Percentiles rank a stretch among this genome's conserved stretches.
Conservation (phyloP, 2,797 vertebrate species). For the Syngnathus rostellatus region DNA sequence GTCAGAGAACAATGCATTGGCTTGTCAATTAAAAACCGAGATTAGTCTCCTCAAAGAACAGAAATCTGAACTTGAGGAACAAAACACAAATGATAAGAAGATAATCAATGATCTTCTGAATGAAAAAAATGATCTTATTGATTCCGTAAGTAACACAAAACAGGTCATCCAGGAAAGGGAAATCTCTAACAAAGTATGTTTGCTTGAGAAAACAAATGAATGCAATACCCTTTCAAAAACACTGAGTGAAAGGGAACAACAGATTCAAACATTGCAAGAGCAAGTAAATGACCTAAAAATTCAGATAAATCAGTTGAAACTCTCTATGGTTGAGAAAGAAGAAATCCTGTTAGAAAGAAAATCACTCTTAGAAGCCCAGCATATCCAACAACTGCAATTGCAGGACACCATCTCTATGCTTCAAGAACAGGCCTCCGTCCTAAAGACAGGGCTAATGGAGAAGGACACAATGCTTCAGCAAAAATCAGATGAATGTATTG, state of each 20-base stretch:
- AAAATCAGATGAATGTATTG: slow-evolving; percentile 53
- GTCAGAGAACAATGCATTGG: slow-evolving; percentile 40
- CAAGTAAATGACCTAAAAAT: slow-evolving; percentile 52
- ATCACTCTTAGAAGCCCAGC: slow-evolving; percentile 53
- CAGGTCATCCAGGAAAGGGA: slow-evolving; percentile 58
- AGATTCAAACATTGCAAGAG: slow-evolving; percentile 48
- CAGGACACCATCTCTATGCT: slow-evolving; percentile 65
- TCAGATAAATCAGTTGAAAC: slow-evolving; percentile 54
- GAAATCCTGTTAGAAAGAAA: slow-evolving; percentile 44
- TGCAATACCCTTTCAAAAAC: slow-evolving; percentile 58
- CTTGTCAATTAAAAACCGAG: slow-evolving; percentile 51
- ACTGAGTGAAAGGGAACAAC: slow-evolving; percentile 61
- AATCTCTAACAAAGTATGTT: slow-evolving; percentile 47
- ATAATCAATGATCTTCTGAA: slow-evolving; percentile 49
- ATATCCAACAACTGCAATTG: slow-evolving; percentile 56
- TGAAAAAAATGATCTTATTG: slow-evolving; percentile 64
- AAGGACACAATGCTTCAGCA: slow-evolving; percentile 63
- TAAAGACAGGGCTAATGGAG: slow-evolving; percentile 68
- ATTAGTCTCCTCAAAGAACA: slow-evolving; percentile 55
- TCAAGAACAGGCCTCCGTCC: slow-evolving; percentile 67
- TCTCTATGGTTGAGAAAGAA: slow-evolving; percentile 57
- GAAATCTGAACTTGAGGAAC: slow-evolving; percentile 44
- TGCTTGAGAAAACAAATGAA: slow-evolving; percentile 70
- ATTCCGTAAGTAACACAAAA: slow-evolving; percentile 57
- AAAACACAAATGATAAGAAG: slow-evolving; percentile 59